Percentiles rank a stretch among this genome's conserved stretches.
phyloP scores from a whole-genome alignment of 2,888 invertebrate species.

The Copidosoma aretas region DNA sequence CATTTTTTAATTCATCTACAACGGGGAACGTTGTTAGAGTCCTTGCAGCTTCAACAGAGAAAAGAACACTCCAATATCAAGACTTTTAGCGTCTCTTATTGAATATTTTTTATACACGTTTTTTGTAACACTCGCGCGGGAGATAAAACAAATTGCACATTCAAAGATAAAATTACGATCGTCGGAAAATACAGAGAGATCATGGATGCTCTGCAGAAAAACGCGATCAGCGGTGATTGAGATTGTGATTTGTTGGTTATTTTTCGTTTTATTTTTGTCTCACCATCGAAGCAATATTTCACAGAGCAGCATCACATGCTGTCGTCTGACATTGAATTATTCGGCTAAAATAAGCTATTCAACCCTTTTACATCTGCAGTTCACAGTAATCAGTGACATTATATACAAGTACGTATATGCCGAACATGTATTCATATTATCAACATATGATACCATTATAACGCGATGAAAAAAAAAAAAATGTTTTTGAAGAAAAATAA shows the following conservation, averaged over 20 bases:
- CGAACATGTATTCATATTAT: no score
- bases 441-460: no score
- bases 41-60: conserved; percentile 46
- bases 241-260: conserved; percentile 15
- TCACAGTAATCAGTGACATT: no score
- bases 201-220: conserved; percentile 16
- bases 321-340: conserved; percentile 14
- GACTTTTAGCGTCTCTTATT: conserved; percentile 10
- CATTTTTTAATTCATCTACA: conserved; percentile 44
- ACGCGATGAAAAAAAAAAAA: no score
- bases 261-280: conserved; percentile 8
- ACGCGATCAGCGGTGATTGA: conserved; percentile 25
- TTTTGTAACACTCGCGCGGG: conserved; percentile 19
- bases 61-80: conserved; percentile 33
- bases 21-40: conserved; percentile 52
- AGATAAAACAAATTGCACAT: conserved; percentile 41
- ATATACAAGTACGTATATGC: no score
- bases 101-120: conserved; percentile 7
- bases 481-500: no score
- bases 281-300: conserved; percentile 16
- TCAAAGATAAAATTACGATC: conserved; percentile 40
- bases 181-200: conserved; percentile 33
- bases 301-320: conserved; percentile 25
- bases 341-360: background rate
- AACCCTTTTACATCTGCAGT: conserved; percentile 11